Evolutionary conservation across 1,140 invertebrate genomes (phyloP).

Genomic region (Monochamus saltuarius): DNA sequence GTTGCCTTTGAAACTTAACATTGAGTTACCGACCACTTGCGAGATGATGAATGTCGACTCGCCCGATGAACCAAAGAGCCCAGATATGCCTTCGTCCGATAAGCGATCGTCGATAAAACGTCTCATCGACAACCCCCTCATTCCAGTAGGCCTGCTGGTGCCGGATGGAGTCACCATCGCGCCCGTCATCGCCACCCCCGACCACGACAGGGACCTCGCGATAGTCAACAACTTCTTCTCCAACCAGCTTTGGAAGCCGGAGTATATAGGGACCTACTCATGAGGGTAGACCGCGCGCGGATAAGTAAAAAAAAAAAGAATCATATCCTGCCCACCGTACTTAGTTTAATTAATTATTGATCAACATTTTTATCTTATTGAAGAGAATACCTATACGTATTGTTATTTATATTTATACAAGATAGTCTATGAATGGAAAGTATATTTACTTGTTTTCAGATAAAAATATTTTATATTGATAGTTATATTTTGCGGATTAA

Average conservation of each 20-base stretch:
- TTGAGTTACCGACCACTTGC: constrained; percentile 9
- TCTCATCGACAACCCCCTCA: constrained; percentile 46
- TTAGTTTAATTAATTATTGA: constrained; percentile 37
- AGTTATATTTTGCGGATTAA: constrained; percentile 12
- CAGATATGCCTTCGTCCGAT: background rate
- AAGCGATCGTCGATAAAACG: constrained; percentile 24
- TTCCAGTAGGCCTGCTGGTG: constrained; percentile 51
- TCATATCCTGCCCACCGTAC: constrained; percentile 19
- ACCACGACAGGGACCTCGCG: constrained; percentile 53
- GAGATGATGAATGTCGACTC: constrained; percentile 25
- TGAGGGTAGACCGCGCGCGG: constrained; percentile 28
- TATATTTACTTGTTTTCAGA: constrained; percentile 38
- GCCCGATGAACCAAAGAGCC: constrained; percentile 13
- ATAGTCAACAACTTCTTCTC: constrained; percentile 59
- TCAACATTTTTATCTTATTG: constrained; percentile 28
- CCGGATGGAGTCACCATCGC: constrained; percentile 53
- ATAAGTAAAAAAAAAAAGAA: background rate
- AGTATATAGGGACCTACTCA: constrained; percentile 54
- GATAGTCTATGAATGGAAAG: constrained; percentile 41
- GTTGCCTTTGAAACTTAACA: constrained; percentile 10
- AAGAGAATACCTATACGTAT: constrained; percentile 47
- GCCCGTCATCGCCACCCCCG: constrained; percentile 48
- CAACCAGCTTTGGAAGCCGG: constrained; percentile 61
- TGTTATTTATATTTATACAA: constrained; percentile 52
- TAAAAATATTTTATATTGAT: constrained; percentile 27